phyloP scores from a whole-genome alignment of 2,797 vertebrate genomes.

The Malacoraja senta region DNA sequence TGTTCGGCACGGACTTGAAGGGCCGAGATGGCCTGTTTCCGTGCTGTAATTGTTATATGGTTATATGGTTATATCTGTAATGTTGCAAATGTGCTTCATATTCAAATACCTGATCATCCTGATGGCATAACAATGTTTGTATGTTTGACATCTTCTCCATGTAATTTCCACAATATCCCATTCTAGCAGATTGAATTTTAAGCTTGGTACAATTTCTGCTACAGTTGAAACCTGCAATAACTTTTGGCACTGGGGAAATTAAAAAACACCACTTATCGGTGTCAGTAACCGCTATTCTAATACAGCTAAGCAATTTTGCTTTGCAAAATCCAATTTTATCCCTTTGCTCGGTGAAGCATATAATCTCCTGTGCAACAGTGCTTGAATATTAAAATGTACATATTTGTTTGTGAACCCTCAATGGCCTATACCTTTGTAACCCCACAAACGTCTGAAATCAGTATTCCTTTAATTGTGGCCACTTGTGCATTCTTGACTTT shows the following conservation, averaged over 20 bases:
- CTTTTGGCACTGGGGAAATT: constrained; percentile 3
- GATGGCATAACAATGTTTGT: constrained; percentile 7
- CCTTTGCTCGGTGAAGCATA: neutral
- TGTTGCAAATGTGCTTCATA: constrained; percentile 19
- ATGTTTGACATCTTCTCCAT: neutral
- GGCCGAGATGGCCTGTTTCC: too few relatives aligned
- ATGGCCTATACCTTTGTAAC: too few relatives aligned
- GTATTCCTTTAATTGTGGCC: neutral
- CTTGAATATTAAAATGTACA: neutral
- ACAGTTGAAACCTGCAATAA: neutral
- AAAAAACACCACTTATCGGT: neutral
- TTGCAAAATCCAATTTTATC: neutral
- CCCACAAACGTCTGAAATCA: neutral
- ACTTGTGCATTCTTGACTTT: neutral
- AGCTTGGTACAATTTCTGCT: neutral
- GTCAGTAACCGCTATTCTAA: constrained; percentile 9
- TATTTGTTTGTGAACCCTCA: neutral
- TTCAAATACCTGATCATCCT: neutral
- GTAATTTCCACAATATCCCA: constrained; percentile 3
- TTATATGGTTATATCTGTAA: too few relatives aligned
- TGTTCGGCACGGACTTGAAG: too few relatives aligned
- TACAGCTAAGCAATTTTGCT: neutral
- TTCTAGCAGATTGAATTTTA: constrained; percentile 19
- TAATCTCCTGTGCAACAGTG: neutral
- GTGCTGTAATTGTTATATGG: too few relatives aligned